Evolutionary conservation across 2,797 vertebrate species (phyloP).

Genomic region (Calcarius lapponicus): DNA sequence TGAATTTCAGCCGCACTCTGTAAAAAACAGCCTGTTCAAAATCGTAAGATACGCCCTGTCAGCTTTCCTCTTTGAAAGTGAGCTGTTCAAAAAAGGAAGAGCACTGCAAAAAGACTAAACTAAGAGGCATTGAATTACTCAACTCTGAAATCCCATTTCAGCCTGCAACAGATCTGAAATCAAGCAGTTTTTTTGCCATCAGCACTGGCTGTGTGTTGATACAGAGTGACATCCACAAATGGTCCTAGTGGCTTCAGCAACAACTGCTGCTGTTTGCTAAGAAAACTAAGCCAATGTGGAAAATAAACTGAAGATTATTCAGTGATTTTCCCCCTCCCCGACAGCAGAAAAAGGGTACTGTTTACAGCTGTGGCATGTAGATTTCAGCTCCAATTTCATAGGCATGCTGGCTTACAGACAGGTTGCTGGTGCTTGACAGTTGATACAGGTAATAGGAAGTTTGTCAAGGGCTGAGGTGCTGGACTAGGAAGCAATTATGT

Average conservation of each 20-base stretch:
- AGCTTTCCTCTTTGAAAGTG: neutral
- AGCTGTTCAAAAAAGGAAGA: neutral
- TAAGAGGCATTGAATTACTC: neutral
- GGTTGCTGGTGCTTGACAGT: neutral
- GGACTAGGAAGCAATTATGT: neutral
- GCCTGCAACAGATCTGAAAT: neutral
- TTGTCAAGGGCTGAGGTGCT: neutral
- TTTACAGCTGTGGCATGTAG: neutral
- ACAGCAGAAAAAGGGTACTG: neutral
- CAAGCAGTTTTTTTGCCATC: neutral
- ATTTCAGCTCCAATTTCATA: neutral
- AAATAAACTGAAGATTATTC: neutral
- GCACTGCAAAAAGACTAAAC: neutral
- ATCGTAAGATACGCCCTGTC: neutral
- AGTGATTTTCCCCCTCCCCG: neutral
- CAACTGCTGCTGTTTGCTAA: neutral
- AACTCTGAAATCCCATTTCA: neutral
- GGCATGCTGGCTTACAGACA: neutral
- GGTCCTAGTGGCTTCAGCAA: neutral
- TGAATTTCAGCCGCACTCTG: neutral
- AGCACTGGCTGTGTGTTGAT: neutral
- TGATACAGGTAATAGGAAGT: neutral
- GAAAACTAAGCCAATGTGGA: neutral
- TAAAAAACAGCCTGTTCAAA: neutral
- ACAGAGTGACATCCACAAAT: neutral